Evolutionary conservation across 2,113 vertebrate genomes (phyloP).

Genomic region (Ammospiza nelsoni): DNA sequence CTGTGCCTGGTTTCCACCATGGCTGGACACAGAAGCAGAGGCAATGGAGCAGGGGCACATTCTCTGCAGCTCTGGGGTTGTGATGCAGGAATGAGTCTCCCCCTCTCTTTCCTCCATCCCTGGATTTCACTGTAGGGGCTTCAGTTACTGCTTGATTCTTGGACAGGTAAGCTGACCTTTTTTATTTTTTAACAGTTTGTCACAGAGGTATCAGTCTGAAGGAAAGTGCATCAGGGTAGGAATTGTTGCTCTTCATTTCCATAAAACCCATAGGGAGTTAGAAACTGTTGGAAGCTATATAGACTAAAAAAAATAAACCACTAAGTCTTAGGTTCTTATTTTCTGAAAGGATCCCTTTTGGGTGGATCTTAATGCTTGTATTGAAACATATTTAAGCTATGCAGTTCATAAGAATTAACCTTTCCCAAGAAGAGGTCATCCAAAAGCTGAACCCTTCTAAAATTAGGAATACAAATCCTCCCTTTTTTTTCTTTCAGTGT

Average conservation of each 20-base stretch:
- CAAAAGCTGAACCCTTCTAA: constrained; percentile 22
- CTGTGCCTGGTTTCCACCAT: accelerated
- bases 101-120: background rate
- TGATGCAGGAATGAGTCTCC: background rate
- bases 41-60: background rate
- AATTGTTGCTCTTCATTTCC: background rate
- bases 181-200: background rate
- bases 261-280: background rate
- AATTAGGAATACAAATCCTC: constrained; percentile 1
- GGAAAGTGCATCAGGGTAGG: background rate
- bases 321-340: background rate
- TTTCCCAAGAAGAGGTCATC: background rate
- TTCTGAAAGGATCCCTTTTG: background rate
- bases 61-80: background rate
- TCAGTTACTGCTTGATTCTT: background rate
- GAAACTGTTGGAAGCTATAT: background rate
- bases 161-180: background rate
- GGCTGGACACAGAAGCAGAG: background rate
- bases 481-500: background rate
- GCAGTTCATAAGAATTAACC: constrained; percentile 17
- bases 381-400: background rate
- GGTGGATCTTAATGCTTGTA: background rate
- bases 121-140: background rate
- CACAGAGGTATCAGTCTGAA: background rate
- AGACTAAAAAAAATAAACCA: background rate